Base-by-base conservation (phyloP, 2,797 vertebrate genomes). In the Selene dorsalis region DNA sequence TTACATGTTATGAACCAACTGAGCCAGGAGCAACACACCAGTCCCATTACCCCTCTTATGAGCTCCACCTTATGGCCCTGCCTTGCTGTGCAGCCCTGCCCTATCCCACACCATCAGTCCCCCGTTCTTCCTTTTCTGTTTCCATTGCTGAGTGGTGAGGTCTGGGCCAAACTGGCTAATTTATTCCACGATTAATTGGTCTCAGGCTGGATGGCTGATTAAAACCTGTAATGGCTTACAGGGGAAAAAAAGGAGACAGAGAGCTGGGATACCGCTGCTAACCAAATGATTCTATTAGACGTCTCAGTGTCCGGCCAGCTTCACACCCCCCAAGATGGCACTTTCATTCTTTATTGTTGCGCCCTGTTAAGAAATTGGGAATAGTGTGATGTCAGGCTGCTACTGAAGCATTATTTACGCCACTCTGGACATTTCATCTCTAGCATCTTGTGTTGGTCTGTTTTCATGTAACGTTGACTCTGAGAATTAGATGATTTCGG, bases 121-220 rank as follows among this genome's bases (percentile, higher is more conserved):
- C 63, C 13, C 41, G 58, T 59, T 75, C 69, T 67, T 63, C 77
- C 57, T 50, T 47, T 75, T 84, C 76, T 84, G 48, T 74, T 77
- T 85, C 81, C 80, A 83, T 86, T 81, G 88, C 87, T 76, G 73
- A 79, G 55, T n/a, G 35, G 18, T 13, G 35, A 86, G 64, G 83
- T 84, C 87, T 74, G 69, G 63, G 83, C 84, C 86, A 91, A 88
- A 86, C 61, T 63, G 82, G 79, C 80, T 90, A 90, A 93, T 93
- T 92, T 91, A 91, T 93, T 92, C 87, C 62, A 71, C 70, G 61
- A 92, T 92, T 89, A 92, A 93, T 91, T 91, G 89, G 84, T 91
- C 87, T 89, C 63, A 59, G 71, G 84, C 85, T 86, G 82, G 87
- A 90, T 75, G 82, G 84, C 88, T 92, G 90, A 94, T 93, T 93